Evolutionary conservation across 2,797 vertebrate species (phyloP), one percentile per base, ranked within the genome.

Genomic region (Aselliscus stoliczkanus): DNA sequence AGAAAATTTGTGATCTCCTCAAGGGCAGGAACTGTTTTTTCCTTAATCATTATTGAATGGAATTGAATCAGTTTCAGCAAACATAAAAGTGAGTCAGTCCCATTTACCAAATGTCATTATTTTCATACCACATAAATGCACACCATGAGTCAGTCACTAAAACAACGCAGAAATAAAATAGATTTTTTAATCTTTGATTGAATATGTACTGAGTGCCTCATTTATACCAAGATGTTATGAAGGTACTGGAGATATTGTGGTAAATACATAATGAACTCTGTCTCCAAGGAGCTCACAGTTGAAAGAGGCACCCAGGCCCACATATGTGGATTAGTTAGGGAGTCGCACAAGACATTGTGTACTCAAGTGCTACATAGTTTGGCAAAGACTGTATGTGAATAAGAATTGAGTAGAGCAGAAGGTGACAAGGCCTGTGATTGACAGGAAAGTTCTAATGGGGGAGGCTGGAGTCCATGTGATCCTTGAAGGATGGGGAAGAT

Each of bases 41-140:
- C 4, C 2, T 90, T 88, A 79, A 50, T 96, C 13, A 56, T 62
- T 85, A 72, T 79, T 94, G 29, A 76, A 84, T 88, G 39, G 31
- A 81, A 87, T 87, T 56, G n/a, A 93, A 93, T 93, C 13, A 64
- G 31, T 81, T 87, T 95, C 83, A 89, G 29, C 54, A 93, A 92
- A 94, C 60, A 84, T 75, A 54, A 72, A 96, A 86, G 21, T 80
- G 11, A 95, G 64, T 93, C 76, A 76, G 73, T 6, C 31, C 9
- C 17, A 92, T 93, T 95, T 81, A 69, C 44, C 72, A 75, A 87
- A 50, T 89, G 80, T 44, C 62, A 44, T 84, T 90, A 94, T 88
- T 96, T 96, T 77, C 60, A 67, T 67, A 34, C 20, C 50, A 23
- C 23, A 70, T 90, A 73, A 90, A 72, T 82, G 25, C 85, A 4